Evolutionary conservation across 2,888 invertebrate species (phyloP), one percentile per base, ranked within the genome.

Genomic region (Linnaemya vulpina): DNA sequence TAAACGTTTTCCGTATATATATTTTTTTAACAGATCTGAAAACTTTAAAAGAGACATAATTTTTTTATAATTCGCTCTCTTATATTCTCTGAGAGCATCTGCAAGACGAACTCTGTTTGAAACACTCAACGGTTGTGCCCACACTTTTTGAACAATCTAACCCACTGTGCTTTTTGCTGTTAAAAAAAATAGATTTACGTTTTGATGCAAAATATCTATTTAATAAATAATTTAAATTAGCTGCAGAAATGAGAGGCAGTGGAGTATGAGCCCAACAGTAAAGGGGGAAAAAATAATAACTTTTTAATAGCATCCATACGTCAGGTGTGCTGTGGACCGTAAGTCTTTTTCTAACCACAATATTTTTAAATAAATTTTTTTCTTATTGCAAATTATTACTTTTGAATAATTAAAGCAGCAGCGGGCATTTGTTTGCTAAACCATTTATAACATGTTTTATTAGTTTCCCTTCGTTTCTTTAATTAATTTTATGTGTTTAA

Each of bases 141-240:
- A 11, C 11, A 40, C 11, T 11, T 51, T 51, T 51, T 15, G 17
- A n/a, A 9, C 3, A 5, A 9, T 2, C 49, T 15, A 17, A 49
- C 1, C 4, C 67, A 67, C 67, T 67, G 67, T 67, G 49, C 65
- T 43, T 8, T 40, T 7, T 20, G 11, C 25, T 8, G 15, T 9
- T 7, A 43, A 49, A 10, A 49, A n/a, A 25, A 10, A 63, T 40
- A 51, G 22, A n/a, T 11, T 67, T 58, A 58, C 11, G 46, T 30
- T 58, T 17, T 20, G 51, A 35, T 71, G 17, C 13, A 60, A 46
- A 46, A 67, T 30, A 55, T 40, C 3, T 51, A 55, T 60, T 49
- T 58, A 75, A 58, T 67, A 76, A 77, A 70, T 77, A 68, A 62
- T 77, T 77, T 51, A 68, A 68, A 62, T 77, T 22, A 51, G 51